Percentiles rank a stretch among this genome's conserved stretches.
phyloP scores from a whole-genome alignment of 64 coral and sea anemone genomes.

The Montipora cactus region DNA sequence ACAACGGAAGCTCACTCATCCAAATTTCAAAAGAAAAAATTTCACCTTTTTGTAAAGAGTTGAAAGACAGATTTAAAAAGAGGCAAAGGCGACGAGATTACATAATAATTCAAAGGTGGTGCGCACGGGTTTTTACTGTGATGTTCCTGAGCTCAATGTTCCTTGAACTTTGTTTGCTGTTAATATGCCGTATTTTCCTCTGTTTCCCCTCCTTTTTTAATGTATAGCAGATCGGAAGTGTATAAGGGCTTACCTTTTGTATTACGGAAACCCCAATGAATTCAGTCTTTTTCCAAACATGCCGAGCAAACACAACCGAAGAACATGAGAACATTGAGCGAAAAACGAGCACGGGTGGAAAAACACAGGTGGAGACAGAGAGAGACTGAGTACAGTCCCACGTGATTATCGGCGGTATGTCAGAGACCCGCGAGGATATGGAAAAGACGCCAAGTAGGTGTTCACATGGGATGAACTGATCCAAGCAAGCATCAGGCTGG shows the following conservation, averaged over 20 bases:
- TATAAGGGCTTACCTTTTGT: neutral
- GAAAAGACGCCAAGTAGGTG: no score
- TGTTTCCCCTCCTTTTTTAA: neutral
- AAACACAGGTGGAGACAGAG: neutral
- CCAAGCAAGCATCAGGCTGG: no score
- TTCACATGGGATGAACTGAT: no score
- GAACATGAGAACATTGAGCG: neutral
- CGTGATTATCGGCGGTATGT: neutral
- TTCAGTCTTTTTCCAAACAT: neutral
- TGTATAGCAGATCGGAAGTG: neutral
- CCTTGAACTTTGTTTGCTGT: neutral
- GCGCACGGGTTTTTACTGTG: neutral
- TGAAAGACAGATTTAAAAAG: neutral
- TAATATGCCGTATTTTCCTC: neutral
- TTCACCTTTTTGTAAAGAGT: neutral
- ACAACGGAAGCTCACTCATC: neutral
- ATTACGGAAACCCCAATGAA: neutral
- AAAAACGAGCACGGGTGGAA: neutral
- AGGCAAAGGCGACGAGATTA: neutral
- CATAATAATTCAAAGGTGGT: neutral
- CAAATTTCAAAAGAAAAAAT: neutral
- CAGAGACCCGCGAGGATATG: neutral
- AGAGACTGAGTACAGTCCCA: constrained; percentile 14
- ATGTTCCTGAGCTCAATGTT: neutral
- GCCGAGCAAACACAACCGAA: neutral